phyloP scores from a whole-genome alignment of 2,797 vertebrate species.

The Falco rusticolus region DNA sequence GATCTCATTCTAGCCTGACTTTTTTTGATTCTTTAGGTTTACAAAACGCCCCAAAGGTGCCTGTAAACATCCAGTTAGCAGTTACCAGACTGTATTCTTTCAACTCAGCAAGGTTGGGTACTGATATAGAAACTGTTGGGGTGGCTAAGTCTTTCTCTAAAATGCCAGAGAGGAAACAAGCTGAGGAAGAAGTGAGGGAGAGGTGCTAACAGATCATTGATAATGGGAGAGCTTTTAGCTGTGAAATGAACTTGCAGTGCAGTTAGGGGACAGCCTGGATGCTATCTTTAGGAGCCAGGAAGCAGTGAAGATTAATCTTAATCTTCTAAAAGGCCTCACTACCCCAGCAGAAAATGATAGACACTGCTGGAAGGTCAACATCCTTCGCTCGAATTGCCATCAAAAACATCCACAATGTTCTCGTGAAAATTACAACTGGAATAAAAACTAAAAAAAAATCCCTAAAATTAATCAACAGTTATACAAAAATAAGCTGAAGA shows the following conservation, averaged over 20 bases:
- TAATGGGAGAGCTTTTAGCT: neutral
- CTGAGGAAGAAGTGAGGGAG: neutral
- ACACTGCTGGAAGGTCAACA: rapidly evolving
- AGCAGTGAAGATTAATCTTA: conserved; percentile 26
- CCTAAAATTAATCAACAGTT: neutral
- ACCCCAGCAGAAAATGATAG: neutral
- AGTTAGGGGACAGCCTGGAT: neutral
- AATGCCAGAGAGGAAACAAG: neutral
- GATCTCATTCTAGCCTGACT: neutral
- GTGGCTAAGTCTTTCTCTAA: neutral
- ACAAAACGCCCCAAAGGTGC: neutral
- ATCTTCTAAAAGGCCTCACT: conserved; percentile 2
- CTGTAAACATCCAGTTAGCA: neutral
- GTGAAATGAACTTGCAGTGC: neutral
- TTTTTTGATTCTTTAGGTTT: neutral
- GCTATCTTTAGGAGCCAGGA: conserved; percentile 50
- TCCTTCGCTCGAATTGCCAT: neutral
- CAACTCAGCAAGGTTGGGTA: neutral
- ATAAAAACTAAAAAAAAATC: neutral
- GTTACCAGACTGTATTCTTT: neutral
- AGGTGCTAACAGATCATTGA: neutral
- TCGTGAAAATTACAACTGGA: neutral
- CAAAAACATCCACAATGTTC: neutral
- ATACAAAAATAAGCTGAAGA: neutral
- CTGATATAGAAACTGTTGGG: neutral